Evolutionary conservation across 2,888 invertebrate genomes (phyloP).

Genomic region (Cartodere bifasciata): DNA sequence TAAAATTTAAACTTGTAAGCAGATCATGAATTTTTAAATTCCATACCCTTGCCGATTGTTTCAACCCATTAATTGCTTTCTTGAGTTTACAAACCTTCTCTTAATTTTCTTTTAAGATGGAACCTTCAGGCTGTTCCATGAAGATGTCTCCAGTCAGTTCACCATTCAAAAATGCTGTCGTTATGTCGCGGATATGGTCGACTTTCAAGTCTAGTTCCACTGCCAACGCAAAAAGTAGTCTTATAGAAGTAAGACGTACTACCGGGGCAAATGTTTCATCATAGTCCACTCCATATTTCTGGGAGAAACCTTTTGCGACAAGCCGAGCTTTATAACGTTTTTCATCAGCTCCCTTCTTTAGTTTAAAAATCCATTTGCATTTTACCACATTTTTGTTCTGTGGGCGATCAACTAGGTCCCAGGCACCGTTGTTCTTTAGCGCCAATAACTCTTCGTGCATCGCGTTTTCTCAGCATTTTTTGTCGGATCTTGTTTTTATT

Average conservation of each 20-base stretch:
- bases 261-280: conserved; percentile 17
- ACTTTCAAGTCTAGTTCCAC: conserved; percentile 12
- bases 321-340: conserved; percentile 15
- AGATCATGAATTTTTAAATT: conserved; percentile 4
- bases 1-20: conserved; percentile 1
- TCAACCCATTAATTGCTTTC: conserved; percentile 13
- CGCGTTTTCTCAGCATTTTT: too few relatives aligned
- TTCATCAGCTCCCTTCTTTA: too few relatives aligned
- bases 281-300: conserved; percentile 15
- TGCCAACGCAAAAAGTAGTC: conserved; percentile 14
- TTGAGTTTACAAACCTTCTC: conserved; percentile 10
- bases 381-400: too few relatives aligned
- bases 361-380: too few relatives aligned
- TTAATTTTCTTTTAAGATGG: conserved; percentile 6
- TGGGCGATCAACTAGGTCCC: too few relatives aligned
- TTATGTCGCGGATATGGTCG: conserved; percentile 14
- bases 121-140: conserved; percentile 13
- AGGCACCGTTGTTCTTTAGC: too few relatives aligned
- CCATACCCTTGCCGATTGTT: conserved; percentile 11
- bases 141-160: conserved; percentile 11
- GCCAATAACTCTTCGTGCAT: too few relatives aligned
- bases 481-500: too few relatives aligned
- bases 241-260: conserved; percentile 11
- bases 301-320: conserved; percentile 13
- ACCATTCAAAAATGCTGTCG: conserved; percentile 15